A percentile compares a stretch with the other conserved stretches of the same genome.
Evolutionary conservation across 2,888 invertebrate species (phyloP).

Genomic region (Agrochola litura): DNA sequence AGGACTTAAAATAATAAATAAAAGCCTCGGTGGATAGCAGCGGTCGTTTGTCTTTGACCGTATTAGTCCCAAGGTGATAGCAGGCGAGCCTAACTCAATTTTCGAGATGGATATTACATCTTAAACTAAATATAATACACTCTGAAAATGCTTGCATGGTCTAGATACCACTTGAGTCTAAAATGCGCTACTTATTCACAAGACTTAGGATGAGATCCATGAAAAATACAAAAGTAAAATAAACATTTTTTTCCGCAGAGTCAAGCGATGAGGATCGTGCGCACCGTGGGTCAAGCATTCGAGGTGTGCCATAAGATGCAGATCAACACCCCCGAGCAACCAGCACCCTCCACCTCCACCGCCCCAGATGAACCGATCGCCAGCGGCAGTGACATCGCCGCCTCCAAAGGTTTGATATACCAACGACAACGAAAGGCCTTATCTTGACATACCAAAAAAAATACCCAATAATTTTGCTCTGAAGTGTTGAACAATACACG

Average conservation of each 20-base stretch:
- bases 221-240: background rate
- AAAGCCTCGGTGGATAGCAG: background rate
- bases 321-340: slow-evolving; percentile 88
- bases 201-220: background rate
- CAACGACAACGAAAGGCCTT: slow-evolving; percentile 36
- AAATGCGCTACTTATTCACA: background rate
- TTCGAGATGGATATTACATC: slow-evolving; percentile 21
- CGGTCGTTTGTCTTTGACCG: slow-evolving; percentile 32
- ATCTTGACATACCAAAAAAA: slow-evolving; percentile 16
- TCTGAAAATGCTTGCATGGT: background rate
- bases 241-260: slow-evolving; percentile 91
- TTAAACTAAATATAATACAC: slow-evolving; percentile 15
- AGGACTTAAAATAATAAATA: slow-evolving; percentile 32
- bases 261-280: slow-evolving; percentile 99
- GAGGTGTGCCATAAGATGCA: slow-evolving; percentile 99
- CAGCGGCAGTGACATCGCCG: slow-evolving; percentile 75
- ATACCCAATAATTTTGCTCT: background rate
- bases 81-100: slow-evolving; percentile 11
- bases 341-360: slow-evolving; percentile 83
- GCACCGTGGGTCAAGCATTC: slow-evolving; percentile 99
- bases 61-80: slow-evolving; percentile 30
- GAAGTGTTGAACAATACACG: slow-evolving; percentile 1
- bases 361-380: slow-evolving; percentile 77
- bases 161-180: background rate
- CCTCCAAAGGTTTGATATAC: slow-evolving; percentile 80